Evolutionary conservation across 2,888 invertebrate genomes (phyloP).

Genomic region (Pegoplata infirma): DNA sequence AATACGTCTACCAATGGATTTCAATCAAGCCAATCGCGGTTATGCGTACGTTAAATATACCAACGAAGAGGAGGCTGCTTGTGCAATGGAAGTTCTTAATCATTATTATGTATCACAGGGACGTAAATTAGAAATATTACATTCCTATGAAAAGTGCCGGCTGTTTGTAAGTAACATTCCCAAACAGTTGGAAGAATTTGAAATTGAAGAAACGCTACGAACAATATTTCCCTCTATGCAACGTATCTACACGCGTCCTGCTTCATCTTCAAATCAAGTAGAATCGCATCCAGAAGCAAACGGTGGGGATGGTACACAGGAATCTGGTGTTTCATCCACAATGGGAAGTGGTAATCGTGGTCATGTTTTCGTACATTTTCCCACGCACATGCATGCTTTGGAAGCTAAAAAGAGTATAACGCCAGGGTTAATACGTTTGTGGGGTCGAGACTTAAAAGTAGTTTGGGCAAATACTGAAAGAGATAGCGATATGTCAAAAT

Average conservation of each 20-base stretch:
- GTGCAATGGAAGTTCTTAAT: conserved; percentile 70
- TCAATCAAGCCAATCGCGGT: conserved; percentile 69
- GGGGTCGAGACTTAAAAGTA: conserved; percentile 71
- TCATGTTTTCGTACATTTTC: conserved; percentile 70
- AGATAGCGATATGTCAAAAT: conserved; percentile 63
- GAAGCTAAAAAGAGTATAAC: conserved; percentile 69
- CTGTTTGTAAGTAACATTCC: conserved; percentile 72
- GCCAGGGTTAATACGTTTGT: conserved; percentile 68
- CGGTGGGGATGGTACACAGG: neutral
- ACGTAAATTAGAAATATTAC: conserved; percentile 68
- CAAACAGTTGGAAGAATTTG: conserved; percentile 64
- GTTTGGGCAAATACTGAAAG: conserved; percentile 71
- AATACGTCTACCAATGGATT: conserved; percentile 71
- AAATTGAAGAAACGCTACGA: conserved; percentile 67
- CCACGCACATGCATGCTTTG: conserved; percentile 69
- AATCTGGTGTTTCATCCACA: neutral
- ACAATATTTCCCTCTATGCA: conserved; percentile 68
- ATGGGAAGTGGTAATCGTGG: conserved; percentile 66
- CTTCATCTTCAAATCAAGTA: conserved; percentile 4
- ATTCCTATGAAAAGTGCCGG: conserved; percentile 70
- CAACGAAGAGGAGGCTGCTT: conserved; percentile 68
- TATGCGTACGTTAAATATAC: conserved; percentile 71
- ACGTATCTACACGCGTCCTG: conserved; percentile 64
- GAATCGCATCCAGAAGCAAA: neutral
- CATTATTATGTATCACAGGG: conserved; percentile 66